These are phyloP conservation scores for Alca torda DNA, from an alignment of 2,797 vertebrate species.

Conservation along the genomic window DNA sequence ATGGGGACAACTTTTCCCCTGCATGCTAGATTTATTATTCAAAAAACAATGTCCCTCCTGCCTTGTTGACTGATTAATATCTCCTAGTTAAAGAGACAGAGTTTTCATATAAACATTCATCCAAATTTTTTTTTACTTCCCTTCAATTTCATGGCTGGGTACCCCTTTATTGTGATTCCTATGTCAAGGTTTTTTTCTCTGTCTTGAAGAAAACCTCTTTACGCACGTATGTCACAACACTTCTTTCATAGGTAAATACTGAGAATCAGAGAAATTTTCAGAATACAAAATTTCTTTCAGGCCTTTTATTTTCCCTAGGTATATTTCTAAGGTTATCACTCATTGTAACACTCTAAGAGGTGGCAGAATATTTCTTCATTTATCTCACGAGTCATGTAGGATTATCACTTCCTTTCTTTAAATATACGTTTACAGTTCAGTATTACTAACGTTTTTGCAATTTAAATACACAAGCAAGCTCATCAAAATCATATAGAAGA, in stretches of 20 bases:
- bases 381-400: background rate
- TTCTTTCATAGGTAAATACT: background rate
- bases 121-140: background rate
- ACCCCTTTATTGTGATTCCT: background rate
- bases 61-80: background rate
- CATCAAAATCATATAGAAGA: background rate
- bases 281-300: background rate
- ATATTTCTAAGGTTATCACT: background rate
- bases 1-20: background rate
- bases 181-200: background rate
- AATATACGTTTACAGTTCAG: background rate
- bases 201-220: background rate
- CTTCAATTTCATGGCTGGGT: background rate
- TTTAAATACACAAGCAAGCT: background rate
- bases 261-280: background rate
- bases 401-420: background rate
- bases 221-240: background rate
- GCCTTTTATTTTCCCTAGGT: background rate
- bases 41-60: background rate
- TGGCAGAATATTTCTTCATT: background rate
- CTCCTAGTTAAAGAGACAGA: background rate
- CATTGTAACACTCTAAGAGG: background rate
- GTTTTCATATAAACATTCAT: background rate
- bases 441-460: background rate
- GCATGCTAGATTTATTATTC: background rate